Evolutionary conservation across 2,888 invertebrate species (phyloP), one percentile per base, ranked within the genome.

Genomic region (Protodeltote pygarga): DNA sequence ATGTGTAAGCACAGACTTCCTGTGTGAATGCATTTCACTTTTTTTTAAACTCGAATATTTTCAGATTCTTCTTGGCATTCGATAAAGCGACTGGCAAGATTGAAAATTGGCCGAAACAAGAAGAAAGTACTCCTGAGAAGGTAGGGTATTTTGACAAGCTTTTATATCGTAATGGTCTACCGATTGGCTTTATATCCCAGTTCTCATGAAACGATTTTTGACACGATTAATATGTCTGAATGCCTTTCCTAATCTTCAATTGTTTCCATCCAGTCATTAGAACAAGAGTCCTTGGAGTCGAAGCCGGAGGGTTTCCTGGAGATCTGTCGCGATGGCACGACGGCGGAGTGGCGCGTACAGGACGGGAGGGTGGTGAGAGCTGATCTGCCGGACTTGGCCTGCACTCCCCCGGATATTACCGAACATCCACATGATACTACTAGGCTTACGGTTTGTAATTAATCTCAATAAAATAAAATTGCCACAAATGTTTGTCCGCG

Each of bases 61-160:
- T 19, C 87, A 94, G 96, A 46, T 97, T 97, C 74, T 97, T 97
- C 79, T 80, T 96, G 25, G 94, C 96, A 5, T 97, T 97, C 72
- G 96, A 97, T 73, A 97, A 97, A 87, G 94, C 95, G 1, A 92
- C 93, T 23, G 93, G 92, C 0, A 91, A 89, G 66, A 81, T 77
- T 2, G 92, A 91, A 5, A 92, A 92, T 60, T 92, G 88, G 88
- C 89, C 87, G 0, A 91, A 90, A 65, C 86, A 84, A 45, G 89
- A 92, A 21, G 91, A 90, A 8, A 86, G 79, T 1, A 84, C 81
- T 15, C 46, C 68, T 0, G 90, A 90, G 35, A 89, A 89, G 85
- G 91, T 89, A 71, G 28, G 4, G 16, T 10, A 25, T 11, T 5
- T 4, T 1, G 3, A 10, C n/a, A n/a, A n/a, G n/a, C n/a, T n/a